A percentile compares a stretch with the other conserved stretches of the same genome.
phyloP scores from a whole-genome alignment of 1,140 invertebrate species.

The Camponotus floridanus region DNA sequence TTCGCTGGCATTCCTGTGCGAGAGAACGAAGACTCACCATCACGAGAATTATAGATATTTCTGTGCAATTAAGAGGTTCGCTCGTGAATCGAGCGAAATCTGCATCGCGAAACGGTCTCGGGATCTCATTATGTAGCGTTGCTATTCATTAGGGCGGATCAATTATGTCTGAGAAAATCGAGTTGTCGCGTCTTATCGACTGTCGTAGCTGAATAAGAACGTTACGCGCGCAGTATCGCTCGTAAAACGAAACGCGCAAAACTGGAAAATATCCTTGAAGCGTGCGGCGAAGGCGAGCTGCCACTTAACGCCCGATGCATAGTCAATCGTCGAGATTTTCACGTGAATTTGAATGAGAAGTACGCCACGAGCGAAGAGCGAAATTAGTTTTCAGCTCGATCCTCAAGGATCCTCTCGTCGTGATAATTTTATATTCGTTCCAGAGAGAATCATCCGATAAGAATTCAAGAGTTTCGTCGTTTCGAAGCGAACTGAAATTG shows the following conservation, averaged over 20 bases:
- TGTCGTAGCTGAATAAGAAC: constrained; percentile 2
- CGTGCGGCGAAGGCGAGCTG: constrained; percentile 27
- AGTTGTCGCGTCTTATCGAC: not conserved
- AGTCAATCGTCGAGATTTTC: constrained; percentile 26
- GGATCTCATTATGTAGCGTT: not conserved
- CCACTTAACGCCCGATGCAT: constrained; percentile 40
- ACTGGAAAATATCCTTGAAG: constrained; percentile 37
- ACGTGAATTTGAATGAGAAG: constrained; percentile 41
- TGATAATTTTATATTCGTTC: not conserved
- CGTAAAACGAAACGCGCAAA: constrained; percentile 38
- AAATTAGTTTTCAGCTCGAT: constrained; percentile 10
- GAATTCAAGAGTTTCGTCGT: constrained; percentile 9
- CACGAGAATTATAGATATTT: constrained; percentile 21
- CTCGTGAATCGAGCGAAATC: not conserved
- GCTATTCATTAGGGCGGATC: not conserved
- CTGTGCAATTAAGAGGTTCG: not conserved
- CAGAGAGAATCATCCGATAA: not conserved
- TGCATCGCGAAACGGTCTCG: not conserved
- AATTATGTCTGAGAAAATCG: constrained; percentile 27
- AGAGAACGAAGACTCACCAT: not conserved
- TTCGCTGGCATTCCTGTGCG: not conserved
- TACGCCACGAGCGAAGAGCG: not conserved
- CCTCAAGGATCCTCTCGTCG: not conserved
- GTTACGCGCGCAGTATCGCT: constrained; percentile 34
- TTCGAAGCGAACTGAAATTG: not conserved